A percentile compares a stretch with the other conserved stretches of the same genome.
These are phyloP conservation scores for Drosophila kanekoi DNA, from an alignment of 2,888 invertebrate genomes.

Conservation along the genomic window DNA sequence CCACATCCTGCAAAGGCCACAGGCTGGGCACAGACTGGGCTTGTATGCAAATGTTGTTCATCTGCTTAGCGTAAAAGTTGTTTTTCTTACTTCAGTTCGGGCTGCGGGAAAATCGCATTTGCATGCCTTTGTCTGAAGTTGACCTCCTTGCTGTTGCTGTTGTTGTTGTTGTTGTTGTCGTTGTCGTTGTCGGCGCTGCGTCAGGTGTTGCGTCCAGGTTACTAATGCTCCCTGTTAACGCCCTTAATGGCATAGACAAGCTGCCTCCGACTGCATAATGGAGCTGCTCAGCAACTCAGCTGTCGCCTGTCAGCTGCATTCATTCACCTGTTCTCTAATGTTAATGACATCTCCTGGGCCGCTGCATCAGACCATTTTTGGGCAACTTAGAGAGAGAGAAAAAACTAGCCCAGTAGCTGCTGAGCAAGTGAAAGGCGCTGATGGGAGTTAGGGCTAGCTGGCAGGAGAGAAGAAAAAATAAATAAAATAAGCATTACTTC, in stretches of 20 bases:
- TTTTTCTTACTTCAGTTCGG: constrained; percentile 67
- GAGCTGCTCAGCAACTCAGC: constrained; percentile 36
- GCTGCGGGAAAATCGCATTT: constrained; percentile 61
- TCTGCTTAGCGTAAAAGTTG: constrained; percentile 79
- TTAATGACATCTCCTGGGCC: constrained; percentile 77
- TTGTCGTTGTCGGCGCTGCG: constrained; percentile 45
- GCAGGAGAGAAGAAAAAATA: background rate
- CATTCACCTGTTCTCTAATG: constrained; percentile 76
- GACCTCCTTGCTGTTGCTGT: constrained; percentile 51
- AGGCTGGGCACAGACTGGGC: constrained; percentile 10
- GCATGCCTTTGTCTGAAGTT: constrained; percentile 78
- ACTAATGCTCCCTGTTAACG: constrained; percentile 71
- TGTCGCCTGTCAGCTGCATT: constrained; percentile 60
- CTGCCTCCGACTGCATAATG: constrained; percentile 64
- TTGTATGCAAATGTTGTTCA: constrained; percentile 76
- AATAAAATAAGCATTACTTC: constrained; percentile 83
- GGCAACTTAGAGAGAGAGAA: constrained; percentile 56
- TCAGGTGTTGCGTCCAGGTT: constrained; percentile 73
- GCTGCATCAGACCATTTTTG: constrained; percentile 68
- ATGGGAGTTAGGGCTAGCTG: constrained; percentile 14
- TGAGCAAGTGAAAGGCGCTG: constrained; percentile 53
- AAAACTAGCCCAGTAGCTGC: constrained; percentile 61
- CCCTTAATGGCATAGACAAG: constrained; percentile 71
- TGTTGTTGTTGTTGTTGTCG: constrained; percentile 13
- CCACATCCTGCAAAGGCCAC: too few relatives aligned